Evolutionary conservation across 2,113 vertebrate species (phyloP), one percentile per base, ranked within the genome.

Genomic region (Gopherus flavomarginatus): DNA sequence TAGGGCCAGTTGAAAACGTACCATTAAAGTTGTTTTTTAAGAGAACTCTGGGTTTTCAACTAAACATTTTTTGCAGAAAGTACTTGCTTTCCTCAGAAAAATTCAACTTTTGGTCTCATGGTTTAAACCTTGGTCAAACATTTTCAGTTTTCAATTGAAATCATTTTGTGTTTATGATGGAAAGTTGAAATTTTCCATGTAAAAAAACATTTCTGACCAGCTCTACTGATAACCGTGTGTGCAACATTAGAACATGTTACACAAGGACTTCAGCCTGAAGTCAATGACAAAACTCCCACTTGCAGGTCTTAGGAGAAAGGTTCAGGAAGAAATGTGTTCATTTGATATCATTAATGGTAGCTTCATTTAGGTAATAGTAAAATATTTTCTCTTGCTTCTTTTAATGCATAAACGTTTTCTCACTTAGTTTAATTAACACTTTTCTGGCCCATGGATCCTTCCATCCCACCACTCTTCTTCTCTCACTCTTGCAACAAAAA

Each of bases 281-380:
- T 29, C 31, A 6, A 19, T 8, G 26, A 7, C 38, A 3, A 5
- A 24, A 2, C 8, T 10, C 72, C 9, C 11, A 27, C 19, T 54
- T 19, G 47, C 47, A 21, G 35, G 24, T 4, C 8, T 27, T 0
- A 1, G 19, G 80, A 47, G 1, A 49, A 11, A 13, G 0, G 1
- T 5, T 26, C 8, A 6, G 89, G 49, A 26, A 52, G 31, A 44
- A 6, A 21, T 44, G 16, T 27, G n/a, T 49, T 52, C 79, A 35
- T 38, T 53, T 81, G 26, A 35, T 35, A 81, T 19, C 49, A 35
- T 13, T 19, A 52, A 53, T 81, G 16, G 49, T 31, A 81, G 29
- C 49, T 52, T 29, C 24, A 81, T 49, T 81, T 50, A 47, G 4
- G 22, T 47, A 52, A 81, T 81, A 53, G 47, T 50, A 80, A 50